Percentiles rank a stretch among this genome's conserved stretches.
Evolutionary conservation across 1,140 invertebrate species (phyloP).

Genomic region (Subanguina moxae): DNA sequence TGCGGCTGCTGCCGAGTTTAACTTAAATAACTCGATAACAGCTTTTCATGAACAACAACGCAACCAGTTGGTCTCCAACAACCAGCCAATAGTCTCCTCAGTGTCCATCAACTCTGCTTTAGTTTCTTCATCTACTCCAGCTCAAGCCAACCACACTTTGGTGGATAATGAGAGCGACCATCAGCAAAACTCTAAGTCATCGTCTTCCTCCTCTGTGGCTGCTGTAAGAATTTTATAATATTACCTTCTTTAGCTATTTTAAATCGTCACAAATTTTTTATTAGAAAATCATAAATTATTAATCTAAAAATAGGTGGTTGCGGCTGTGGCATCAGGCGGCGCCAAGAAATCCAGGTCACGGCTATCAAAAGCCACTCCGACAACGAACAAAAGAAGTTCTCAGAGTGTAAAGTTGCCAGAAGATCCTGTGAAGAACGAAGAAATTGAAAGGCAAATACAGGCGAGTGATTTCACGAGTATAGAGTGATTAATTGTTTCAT

Average conservation of each 20-base stretch:
- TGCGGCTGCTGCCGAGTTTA: constrained; percentile 8
- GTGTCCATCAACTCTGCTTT: constrained; percentile 9
- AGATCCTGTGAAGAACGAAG: constrained; percentile 32
- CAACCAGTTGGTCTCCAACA: background rate
- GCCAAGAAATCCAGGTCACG: constrained; percentile 14
- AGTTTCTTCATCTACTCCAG: constrained; percentile 7
- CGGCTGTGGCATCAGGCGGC: constrained; percentile 16
- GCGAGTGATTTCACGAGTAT: background rate
- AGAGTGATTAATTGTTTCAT: background rate
- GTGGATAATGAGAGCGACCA: background rate
- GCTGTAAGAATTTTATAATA: background rate
- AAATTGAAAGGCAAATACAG: constrained; percentile 40
- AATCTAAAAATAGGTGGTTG: constrained; percentile 24
- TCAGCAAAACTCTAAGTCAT: background rate
- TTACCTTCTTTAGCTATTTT: no score
- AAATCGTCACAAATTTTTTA: no score
- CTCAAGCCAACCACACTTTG: constrained; percentile 3
- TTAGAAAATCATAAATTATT: no score
- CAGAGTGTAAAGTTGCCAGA: constrained; percentile 21
- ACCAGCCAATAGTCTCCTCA: constrained; percentile 15
- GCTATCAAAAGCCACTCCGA: constrained; percentile 14
- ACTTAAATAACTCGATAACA: background rate
- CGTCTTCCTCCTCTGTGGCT: background rate
- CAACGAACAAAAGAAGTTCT: constrained; percentile 5
- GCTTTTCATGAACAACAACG: background rate